phyloP scores from a whole-genome alignment of 2,797 vertebrate species.

The Darevskia nairensis region DNA sequence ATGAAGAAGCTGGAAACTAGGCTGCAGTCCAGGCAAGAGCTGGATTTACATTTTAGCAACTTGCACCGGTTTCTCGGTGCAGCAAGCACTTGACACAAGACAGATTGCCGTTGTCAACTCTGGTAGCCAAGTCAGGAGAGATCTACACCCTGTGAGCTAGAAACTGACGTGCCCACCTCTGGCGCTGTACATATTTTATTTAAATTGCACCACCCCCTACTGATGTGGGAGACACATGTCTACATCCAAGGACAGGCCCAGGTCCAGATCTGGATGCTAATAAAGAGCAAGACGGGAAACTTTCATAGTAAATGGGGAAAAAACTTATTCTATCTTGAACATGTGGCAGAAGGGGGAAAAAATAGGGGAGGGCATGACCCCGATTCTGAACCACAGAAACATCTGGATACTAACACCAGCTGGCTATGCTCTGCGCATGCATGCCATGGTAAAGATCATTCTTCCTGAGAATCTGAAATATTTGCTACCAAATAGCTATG shows the following conservation, averaged over 20 bases:
- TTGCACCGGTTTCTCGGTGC: background rate
- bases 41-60: slow-evolving; percentile 39
- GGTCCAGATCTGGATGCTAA: background rate
- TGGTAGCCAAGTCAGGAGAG: slow-evolving; percentile 30
- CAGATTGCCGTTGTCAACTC: background rate
- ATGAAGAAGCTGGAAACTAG: slow-evolving; percentile 35
- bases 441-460: slow-evolving; percentile 8
- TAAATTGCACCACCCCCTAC: slow-evolving; percentile 14
- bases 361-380: background rate
- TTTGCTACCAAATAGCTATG: slow-evolving; percentile 1
- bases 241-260: slow-evolving; percentile 35
- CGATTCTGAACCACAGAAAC: slow-evolving; percentile 10
- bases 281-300: slow-evolving; percentile 14
- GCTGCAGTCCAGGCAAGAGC: slow-evolving; percentile 13
- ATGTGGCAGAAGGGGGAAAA: background rate
- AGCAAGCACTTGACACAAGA: slow-evolving; percentile 15
- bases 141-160: slow-evolving; percentile 7
- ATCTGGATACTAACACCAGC: slow-evolving; percentile 8
- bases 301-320: background rate
- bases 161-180: slow-evolving; percentile 3
- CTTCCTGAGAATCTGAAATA: slow-evolving; percentile 23
- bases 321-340: background rate
- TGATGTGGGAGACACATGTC: slow-evolving; percentile 28
- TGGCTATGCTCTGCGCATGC: slow-evolving; percentile 16
- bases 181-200: slow-evolving; percentile 38